Conservation (phyloP, 2,888 invertebrate genomes). For the Cataglyphis altisquamis region DNA sequence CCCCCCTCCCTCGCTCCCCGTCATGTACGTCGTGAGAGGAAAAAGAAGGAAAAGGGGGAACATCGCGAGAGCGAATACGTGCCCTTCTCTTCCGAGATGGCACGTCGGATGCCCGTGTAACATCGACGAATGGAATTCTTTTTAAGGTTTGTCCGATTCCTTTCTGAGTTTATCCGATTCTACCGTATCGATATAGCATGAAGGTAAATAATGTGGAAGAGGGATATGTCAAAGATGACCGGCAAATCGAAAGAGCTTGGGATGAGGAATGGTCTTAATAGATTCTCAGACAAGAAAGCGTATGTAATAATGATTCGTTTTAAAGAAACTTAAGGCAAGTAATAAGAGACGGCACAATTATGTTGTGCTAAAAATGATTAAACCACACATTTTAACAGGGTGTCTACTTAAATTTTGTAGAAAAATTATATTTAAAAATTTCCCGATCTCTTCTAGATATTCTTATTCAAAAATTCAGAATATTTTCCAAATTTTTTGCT, state of each 20-base stretch:
- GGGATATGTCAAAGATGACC: constrained; percentile 44
- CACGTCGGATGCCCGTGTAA: constrained; percentile 33
- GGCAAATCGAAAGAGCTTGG: constrained; percentile 24
- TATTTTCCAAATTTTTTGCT: too few relatives aligned
- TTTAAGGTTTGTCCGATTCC: constrained; percentile 42
- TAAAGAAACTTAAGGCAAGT: not conserved
- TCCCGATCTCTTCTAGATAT: too few relatives aligned
- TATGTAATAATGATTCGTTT: constrained; percentile 12
- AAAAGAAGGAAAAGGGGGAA: constrained; percentile 10
- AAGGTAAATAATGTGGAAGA: constrained; percentile 35
- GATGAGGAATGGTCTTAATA: constrained; percentile 43
- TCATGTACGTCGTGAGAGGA: constrained; percentile 12
- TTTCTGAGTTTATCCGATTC: too few relatives aligned
- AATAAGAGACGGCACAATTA: not conserved
- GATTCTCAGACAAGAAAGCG: not conserved
- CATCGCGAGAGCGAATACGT: constrained; percentile 25
- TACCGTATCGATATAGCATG: not conserved
- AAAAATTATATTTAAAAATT: too few relatives aligned
- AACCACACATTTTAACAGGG: not conserved
- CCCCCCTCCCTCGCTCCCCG: not conserved
- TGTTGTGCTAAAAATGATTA: not conserved
- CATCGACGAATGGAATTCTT: constrained; percentile 61
- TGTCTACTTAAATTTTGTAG: too few relatives aligned
- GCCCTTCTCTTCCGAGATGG: constrained; percentile 20
- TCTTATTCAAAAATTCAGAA: too few relatives aligned